Base-by-base conservation (phyloP, 2,113 vertebrate genomes). In the Oreochromis spilurus region DNA sequence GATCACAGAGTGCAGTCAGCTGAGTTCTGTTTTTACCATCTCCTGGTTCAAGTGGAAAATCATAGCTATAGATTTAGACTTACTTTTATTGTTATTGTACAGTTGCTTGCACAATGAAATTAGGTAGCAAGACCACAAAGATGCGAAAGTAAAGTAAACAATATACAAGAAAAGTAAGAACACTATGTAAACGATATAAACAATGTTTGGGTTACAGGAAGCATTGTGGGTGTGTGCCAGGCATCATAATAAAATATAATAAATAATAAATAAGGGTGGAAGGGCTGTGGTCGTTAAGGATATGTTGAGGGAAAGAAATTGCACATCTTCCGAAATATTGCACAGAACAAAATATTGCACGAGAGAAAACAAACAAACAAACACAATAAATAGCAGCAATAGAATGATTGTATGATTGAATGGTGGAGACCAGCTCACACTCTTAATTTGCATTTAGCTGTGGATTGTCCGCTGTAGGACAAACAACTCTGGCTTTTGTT, bases 401-500 rank as follows among this genome's bases (percentile, higher is more conserved):
- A 16, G 55, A 29, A 57, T 57, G 24, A 57, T 29, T 5, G 21
- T 4, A 26, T 2, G 54, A 55, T 13, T 55, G 54, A 55, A 55
- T 21, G 52, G 52, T 24, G 55, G 55, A 16, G 55, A 29, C 14
- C 24, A 26, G 54, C 54, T 57, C 55, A 57, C 2, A 4, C 54
- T 29, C 24, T 5, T 55, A 52, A 52, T 52, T 52, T 53, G 50
- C 19, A 53, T 53, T 53, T 9, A 53, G 48, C 50, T 53, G 10
- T 21, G 52, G 52, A 11, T 24, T 2, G 3, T 29, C 55, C 3
- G 3, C 3, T 16, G 55, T 16, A 58, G 55, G 0, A 58, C 26
- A 31, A 58, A 58, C 26, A 58, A 29, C 24, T 16, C 0, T 58
- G 55, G 26, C 26, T 0, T 38, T 38, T 9, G 16, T 16, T 50